Percentiles rank a stretch among this genome's conserved stretches.
Evolutionary conservation across 35 echinoderm and acorn worm genomes (phyloP).

Genomic region (Lytechinus pictus): DNA sequence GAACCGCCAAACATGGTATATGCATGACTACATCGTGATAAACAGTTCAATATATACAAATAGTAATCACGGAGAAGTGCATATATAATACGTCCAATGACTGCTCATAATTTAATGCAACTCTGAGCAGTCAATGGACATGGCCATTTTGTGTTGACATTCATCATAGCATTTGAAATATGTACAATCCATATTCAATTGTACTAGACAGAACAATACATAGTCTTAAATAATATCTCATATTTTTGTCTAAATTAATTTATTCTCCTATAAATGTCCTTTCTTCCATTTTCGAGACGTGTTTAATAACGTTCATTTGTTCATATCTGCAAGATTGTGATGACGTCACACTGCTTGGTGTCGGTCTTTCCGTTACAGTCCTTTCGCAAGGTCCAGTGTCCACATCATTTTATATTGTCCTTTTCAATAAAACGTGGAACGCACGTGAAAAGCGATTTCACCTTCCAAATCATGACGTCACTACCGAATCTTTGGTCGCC

Average conservation of each 20-base stretch:
- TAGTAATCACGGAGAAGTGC: not conserved
- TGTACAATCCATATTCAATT: conserved; percentile 4
- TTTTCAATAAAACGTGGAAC: not conserved
- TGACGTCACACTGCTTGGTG: not conserved
- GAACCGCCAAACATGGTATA: not conserved
- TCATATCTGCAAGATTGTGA: not conserved
- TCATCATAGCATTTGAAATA: not conserved
- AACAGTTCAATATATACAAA: not conserved
- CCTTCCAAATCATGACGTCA: not conserved
- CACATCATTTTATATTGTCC: not conserved
- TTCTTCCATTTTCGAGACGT: not conserved
- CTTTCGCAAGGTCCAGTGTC: not conserved
- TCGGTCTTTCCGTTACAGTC: not conserved
- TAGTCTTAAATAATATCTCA: conserved; percentile 7
- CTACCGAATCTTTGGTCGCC: not conserved
- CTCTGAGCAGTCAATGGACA: not conserved
- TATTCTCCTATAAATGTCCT: not conserved
- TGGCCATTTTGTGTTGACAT: not conserved
- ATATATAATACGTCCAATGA: not conserved
- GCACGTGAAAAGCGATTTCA: not conserved
- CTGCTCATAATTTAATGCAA: not conserved
- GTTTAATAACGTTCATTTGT: not conserved
- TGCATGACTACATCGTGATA: not conserved
- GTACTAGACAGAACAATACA: not conserved
- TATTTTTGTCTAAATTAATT: not conserved